Conservation (phyloP, 2,113 vertebrate genomes). For the Phyllostomus hastatus region DNA sequence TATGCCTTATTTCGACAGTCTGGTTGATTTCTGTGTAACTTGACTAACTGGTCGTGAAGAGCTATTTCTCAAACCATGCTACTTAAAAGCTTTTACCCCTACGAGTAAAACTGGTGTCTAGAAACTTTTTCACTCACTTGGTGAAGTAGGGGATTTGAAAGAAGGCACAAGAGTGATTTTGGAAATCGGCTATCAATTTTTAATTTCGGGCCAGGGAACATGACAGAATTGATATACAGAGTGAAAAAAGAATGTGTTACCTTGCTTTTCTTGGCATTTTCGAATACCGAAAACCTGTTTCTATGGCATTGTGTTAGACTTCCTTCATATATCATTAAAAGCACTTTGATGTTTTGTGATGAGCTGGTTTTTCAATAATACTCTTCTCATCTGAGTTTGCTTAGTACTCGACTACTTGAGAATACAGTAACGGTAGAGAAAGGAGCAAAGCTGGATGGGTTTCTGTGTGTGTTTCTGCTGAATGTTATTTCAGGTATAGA, state of each 20-base stretch:
- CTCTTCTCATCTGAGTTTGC: background rate
- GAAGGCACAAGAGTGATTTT: background rate
- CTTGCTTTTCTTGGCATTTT: background rate
- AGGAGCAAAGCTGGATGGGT: background rate
- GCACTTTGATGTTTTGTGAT: background rate
- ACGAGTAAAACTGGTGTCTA: background rate
- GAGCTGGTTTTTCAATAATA: background rate
- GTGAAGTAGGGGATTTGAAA: background rate
- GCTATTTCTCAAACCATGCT: background rate
- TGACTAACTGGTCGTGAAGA: background rate
- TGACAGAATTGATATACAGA: background rate
- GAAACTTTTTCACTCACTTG: conserved; percentile 13
- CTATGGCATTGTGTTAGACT: background rate
- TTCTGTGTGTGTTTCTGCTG: background rate
- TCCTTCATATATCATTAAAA: background rate
- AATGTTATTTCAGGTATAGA: background rate
- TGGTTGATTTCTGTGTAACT: background rate
- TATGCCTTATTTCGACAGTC: background rate
- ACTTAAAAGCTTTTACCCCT: background rate
- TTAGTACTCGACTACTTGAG: background rate
- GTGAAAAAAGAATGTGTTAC: background rate
- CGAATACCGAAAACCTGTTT: background rate
- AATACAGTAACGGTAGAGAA: background rate
- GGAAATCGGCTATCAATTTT: background rate
- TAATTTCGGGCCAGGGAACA: background rate